phyloP scores from a whole-genome alignment of 2,888 invertebrate genomes.

The Blera fallax region DNA sequence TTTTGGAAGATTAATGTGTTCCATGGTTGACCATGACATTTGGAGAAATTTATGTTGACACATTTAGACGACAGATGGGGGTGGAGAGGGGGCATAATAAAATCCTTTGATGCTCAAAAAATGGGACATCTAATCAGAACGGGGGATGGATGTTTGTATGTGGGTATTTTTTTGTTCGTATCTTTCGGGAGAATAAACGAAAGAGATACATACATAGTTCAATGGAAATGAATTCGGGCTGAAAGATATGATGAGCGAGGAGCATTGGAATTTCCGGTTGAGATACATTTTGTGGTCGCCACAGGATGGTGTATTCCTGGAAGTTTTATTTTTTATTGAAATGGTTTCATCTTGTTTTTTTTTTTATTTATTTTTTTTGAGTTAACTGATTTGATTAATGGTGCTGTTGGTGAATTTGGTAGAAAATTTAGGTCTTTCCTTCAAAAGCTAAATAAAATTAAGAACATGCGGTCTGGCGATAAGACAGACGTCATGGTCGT shows the following conservation, averaged over 20 bases:
- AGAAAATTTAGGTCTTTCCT: background rate
- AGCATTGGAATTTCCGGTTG: constrained; percentile 56
- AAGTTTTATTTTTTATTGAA: background rate
- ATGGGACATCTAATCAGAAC: constrained; percentile 48
- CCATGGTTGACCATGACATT: constrained; percentile 67
- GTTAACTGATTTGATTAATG: background rate
- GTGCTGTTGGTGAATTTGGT: background rate
- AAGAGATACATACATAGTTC: background rate
- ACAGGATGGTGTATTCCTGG: constrained; percentile 17
- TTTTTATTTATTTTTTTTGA: background rate
- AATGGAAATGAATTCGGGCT: constrained; percentile 1
- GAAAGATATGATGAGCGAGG: constrained; percentile 34
- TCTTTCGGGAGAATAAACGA: background rate
- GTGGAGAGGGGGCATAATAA: background rate
- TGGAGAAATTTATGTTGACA: constrained; percentile 69
- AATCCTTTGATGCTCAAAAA: constrained; percentile 28
- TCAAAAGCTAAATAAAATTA: too few relatives aligned
- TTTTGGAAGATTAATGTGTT: constrained; percentile 67
- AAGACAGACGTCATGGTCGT: too few relatives aligned
- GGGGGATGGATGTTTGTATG: background rate
- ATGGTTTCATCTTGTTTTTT: background rate
- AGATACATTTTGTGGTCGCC: background rate
- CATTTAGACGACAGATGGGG: constrained; percentile 28
- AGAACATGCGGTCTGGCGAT: too few relatives aligned
- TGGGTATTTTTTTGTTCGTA: background rate